Evolutionary conservation across 2,888 invertebrate genomes (phyloP).

Genomic region (Holacanthella duospinosa): DNA sequence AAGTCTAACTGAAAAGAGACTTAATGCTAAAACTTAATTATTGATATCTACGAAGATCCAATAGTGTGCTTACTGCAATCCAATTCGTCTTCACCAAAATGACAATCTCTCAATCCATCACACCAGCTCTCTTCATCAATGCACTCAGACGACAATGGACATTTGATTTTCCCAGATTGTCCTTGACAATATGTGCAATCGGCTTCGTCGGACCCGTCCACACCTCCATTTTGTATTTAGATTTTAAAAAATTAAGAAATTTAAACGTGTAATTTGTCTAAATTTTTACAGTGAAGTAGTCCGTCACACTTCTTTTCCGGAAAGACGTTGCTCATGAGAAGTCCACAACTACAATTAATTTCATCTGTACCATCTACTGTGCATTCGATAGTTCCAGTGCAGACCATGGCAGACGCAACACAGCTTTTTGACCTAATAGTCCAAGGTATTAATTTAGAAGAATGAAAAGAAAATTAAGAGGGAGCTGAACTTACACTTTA

Average conservation of each 20-base stretch:
- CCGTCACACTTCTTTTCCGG: conserved; percentile 55
- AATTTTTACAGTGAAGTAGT: conserved; percentile 56
- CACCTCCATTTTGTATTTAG: not conserved
- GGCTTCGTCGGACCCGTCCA: conserved; percentile 7
- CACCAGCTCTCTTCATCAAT: conserved; percentile 11
- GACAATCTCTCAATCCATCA: conserved; percentile 16
- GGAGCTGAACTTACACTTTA: conserved; percentile 9
- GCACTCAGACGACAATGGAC: conserved; percentile 8
- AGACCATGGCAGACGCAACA: conserved; percentile 5
- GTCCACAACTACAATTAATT: conserved; percentile 8
- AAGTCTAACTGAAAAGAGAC: not conserved
- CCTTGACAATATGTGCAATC: conserved; percentile 7
- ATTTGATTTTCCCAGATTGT: not conserved
- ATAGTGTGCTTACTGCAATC: conserved; percentile 16
- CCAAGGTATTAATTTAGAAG: not conserved
- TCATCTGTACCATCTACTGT: conserved; percentile 15
- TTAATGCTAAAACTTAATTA: no score
- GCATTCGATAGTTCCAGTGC: conserved; percentile 11
- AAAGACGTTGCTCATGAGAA: conserved; percentile 4
- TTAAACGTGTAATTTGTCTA: no score
- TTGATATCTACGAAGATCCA: no score
- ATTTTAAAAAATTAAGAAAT: not conserved
- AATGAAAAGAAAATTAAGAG: not conserved
- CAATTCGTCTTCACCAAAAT: conserved; percentile 21
- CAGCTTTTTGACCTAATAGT: conserved; percentile 12